Percentiles rank a stretch among this genome's conserved stretches.
phyloP scores from a whole-genome alignment of 2,888 invertebrate genomes.

The Troilus luridus region DNA sequence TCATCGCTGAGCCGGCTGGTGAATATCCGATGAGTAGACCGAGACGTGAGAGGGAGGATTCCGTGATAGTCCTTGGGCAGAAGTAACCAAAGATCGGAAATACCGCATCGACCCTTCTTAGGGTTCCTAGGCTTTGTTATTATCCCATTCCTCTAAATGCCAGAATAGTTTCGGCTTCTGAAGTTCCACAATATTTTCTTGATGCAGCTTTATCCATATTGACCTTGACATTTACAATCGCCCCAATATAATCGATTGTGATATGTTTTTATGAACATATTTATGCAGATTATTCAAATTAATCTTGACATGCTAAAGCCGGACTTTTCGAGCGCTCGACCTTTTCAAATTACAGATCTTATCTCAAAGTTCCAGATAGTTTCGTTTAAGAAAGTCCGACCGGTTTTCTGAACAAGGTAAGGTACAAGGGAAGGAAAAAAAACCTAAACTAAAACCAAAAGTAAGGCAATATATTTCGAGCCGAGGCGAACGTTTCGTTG shows the following conservation, averaged over 20 bases:
- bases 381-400: conserved; percentile 32
- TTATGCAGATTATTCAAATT: background rate
- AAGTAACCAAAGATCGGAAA: too few species aligned
- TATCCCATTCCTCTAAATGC: too few species aligned
- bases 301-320: background rate
- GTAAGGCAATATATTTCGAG: conserved; percentile 7
- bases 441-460: background rate
- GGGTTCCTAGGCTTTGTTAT: too few species aligned
- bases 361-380: background rate
- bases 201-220: background rate
- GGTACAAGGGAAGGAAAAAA: background rate
- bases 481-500: background rate
- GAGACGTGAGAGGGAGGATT: too few species aligned
- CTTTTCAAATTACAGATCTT: background rate
- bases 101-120: too few species aligned
- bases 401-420: background rate
- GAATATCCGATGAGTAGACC: too few species aligned
- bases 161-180: too few species aligned
- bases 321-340: background rate
- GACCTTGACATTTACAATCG: background rate
- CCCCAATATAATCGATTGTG: background rate
- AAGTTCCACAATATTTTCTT: background rate
- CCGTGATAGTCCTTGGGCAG: too few species aligned
- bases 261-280: background rate
- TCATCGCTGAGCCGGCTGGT: too few species aligned